Evolutionary conservation across 2,888 invertebrate species (phyloP).

Genomic region (Hypselothyrea guttata): DNA sequence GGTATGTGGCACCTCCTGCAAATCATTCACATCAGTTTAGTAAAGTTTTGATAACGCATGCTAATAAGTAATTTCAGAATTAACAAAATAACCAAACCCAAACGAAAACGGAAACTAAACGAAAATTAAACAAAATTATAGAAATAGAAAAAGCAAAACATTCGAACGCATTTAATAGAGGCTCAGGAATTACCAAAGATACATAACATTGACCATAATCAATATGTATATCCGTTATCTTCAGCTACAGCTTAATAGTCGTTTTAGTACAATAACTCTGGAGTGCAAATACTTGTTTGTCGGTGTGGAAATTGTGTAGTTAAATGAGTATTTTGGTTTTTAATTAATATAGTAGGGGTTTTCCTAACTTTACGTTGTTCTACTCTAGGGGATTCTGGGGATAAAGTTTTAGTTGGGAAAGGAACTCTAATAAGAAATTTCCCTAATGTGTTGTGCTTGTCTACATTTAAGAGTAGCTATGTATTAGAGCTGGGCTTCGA

Average conservation of each 20-base stretch:
- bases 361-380: no score
- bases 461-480: no score
- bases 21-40: conserved; percentile 42
- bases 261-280: conserved; percentile 49
- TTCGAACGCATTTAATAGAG: conserved; percentile 64
- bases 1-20: conserved; percentile 82
- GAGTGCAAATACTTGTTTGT: conserved; percentile 38
- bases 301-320: conserved; percentile 15
- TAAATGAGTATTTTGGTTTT: conserved; percentile 1
- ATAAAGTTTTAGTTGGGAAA: background rate
- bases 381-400: background rate
- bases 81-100: conserved; percentile 2
- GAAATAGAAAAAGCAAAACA: conserved; percentile 65
- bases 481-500: no score
- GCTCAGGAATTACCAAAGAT: background rate
- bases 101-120: background rate
- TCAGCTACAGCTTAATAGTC: conserved; percentile 23
- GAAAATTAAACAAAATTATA: conserved; percentile 46
- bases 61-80: background rate
- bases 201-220: background rate
- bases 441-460: no score
- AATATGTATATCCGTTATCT: conserved; percentile 5
- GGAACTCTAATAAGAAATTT: no score
- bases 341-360: background rate
- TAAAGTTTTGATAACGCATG: background rate